These are phyloP conservation scores for Etheostoma spectabile DNA, from an alignment of 2,113 vertebrate genomes.

Conservation along the genomic window DNA sequence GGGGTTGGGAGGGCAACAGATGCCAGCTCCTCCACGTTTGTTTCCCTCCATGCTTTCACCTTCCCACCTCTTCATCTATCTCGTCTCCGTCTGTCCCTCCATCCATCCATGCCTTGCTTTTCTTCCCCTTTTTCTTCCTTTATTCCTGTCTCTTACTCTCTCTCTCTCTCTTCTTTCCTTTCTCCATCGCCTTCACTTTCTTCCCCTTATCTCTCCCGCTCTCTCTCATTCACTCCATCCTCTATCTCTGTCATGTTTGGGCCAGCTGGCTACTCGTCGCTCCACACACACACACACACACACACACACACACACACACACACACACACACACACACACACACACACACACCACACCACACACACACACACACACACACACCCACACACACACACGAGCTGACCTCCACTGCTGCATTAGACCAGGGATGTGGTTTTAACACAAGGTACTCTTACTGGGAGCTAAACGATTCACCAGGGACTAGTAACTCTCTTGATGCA, in stretches of 20 bases:
- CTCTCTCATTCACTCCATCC: slow-evolving; percentile 21
- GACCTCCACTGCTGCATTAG: slow-evolving; percentile 67
- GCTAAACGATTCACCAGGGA: slow-evolving; percentile 44
- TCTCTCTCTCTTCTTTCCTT: background rate
- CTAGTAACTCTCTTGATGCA: slow-evolving; percentile 46
- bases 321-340: slow-evolving; percentile 24
- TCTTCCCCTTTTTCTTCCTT: background rate
- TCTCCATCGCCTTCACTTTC: background rate
- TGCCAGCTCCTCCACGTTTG: slow-evolving; percentile 68
- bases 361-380: slow-evolving; percentile 15
- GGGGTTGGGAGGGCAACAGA: slow-evolving; percentile 73
- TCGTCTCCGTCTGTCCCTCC: slow-evolving; percentile 28
- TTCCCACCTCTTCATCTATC: slow-evolving; percentile 52
- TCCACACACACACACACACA: slow-evolving; percentile 3
- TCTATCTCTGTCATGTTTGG: slow-evolving; percentile 44
- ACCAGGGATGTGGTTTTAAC: slow-evolving; percentile 42
- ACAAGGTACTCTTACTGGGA: slow-evolving; percentile 27
- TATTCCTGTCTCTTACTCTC: background rate
- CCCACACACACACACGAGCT: slow-evolving; percentile 35
- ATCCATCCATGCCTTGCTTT: background rate
- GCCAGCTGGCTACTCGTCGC: slow-evolving; percentile 60
- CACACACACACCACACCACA: slow-evolving; percentile 22
- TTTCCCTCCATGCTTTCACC: slow-evolving; percentile 60
- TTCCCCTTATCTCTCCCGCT: background rate
- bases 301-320: slow-evolving; percentile 16